Base-by-base conservation (phyloP, 2,888 invertebrate genomes). In the Watsonalla cultraria region DNA sequence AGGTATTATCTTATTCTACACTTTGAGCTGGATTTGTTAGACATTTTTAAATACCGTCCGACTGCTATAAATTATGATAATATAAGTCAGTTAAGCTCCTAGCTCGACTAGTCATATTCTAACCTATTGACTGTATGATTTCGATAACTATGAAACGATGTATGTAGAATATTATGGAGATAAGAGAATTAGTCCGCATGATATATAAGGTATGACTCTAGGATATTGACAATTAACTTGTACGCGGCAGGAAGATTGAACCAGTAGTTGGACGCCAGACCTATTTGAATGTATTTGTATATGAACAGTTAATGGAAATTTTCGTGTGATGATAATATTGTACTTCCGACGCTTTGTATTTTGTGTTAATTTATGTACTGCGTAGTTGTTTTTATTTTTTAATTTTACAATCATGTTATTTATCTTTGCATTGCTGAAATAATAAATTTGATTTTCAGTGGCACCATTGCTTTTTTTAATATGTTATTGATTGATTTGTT, bases 371-470 rank as follows among this genome's bases (percentile, higher is more conserved):
- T 71, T 66, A 59, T 70, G 42, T 42, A 11, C 42, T 42, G 42
- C 11, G 60, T 59, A 64, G 66, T 58, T 66, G 63, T 59, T 64
- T 71, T 66, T 69, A 58, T 65, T 72, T 70, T 76, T 59, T 66
- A 65, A 60, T 50, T 52, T 61, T 66, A 61, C 34, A 49, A 37
- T 8, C 42, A 58, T 60, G 50, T 74, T 69, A 68, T 74, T 77
- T 72, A 72, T 72, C 72, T 68, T 66, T 74, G 65, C 66, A 62
- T 65, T 66, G 60, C 65, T 59, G 58, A 51, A 61, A 64, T 76
- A 86, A 84, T 84, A 84, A 81, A 86, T 74, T 75, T 79, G 72
- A 76, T 81, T 80, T 83, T 79, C 74, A 81, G 80, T 80, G 76
- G 77, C 72, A 62, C 58, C 59, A 8, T 42, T 62, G 62, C 49